phyloP scores from a whole-genome alignment of 2,797 vertebrate genomes.

The Streptopelia turtur region DNA sequence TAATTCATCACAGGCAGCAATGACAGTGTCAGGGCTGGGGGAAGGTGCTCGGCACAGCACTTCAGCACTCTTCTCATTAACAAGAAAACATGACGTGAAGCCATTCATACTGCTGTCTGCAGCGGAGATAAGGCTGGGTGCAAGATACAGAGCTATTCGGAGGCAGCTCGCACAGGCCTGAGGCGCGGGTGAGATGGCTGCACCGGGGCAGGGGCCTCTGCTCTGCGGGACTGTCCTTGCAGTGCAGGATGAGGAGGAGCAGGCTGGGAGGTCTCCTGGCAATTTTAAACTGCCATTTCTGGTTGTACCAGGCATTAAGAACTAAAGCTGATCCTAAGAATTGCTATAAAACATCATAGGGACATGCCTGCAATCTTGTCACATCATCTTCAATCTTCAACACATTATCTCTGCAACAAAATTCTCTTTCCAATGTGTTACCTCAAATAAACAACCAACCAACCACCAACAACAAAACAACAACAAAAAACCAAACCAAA shows the following conservation, averaged over 20 bases:
- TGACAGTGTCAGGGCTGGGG: conserved; percentile 54
- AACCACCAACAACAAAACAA: no score
- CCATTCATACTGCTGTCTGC: not conserved
- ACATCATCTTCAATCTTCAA: not conserved
- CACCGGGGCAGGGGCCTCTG: rapidly evolving
- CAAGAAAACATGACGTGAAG: not conserved
- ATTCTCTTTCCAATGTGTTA: not conserved
- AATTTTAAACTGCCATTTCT: not conserved
- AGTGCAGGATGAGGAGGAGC: not conserved
- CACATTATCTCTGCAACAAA: not conserved
- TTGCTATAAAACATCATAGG: not conserved
- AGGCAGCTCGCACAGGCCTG: not conserved
- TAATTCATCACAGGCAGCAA: conserved; percentile 84
- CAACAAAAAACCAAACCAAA: no score
- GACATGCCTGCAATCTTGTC: not conserved
- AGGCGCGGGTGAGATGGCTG: not conserved
- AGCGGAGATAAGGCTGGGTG: not conserved
- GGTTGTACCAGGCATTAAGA: not conserved
- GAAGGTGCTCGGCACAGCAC: not conserved
- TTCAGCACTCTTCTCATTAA: conserved; percentile 23
- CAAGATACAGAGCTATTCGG: not conserved
- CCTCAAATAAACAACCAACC: no score
- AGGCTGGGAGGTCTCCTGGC: not conserved
- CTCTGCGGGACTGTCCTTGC: not conserved
- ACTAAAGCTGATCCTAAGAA: not conserved